Base-by-base conservation (phyloP, 2,888 invertebrate species). In the Myopa testacea region DNA sequence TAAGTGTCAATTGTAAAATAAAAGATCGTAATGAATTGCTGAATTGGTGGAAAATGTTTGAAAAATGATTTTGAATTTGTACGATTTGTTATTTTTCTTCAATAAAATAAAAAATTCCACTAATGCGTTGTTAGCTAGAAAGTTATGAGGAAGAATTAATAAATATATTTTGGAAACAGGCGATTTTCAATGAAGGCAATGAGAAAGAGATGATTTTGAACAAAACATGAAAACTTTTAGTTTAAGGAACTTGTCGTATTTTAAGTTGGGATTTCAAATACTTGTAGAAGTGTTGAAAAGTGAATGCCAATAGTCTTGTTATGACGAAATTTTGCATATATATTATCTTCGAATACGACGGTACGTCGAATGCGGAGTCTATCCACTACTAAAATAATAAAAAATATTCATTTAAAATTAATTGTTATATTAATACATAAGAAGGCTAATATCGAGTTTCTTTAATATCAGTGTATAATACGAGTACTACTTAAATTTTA, bases 201-300 rank as follows among this genome's bases (percentile, higher is more conserved):
- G 55, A 10, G 38, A 8, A 60, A 14, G 34, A 37, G 55, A 70
- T 70, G n/a, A 69, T 62, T 73, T 73, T 63, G 19, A 69, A 69
- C 68, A 60, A 40, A 38, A 75, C 45, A 60, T 69, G 60, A 58
- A 69, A 75, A 75, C 75, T 75, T 75, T 68, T 16, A 69, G 75
- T 75, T 75, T 75, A 75, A 75, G 75, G 75, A 75, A 75, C 75
- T 69, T 75, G 68, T 69, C 58, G 60, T 58, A 37, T 8, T 37
- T n/a, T 16, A 60, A n/a, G 60, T 50, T 34, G 70, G 70, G 55
- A 55, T 52, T 14, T 55, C 16, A 5, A 52, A 70, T 34, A 45
- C 45, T 70, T 45, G 26, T n/a, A 63, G 55, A 55, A 58, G 16
- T 45, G 16, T 58, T 55, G 34, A 67, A 68, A 67, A 68, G 38